Percentiles rank a stretch among this genome's conserved stretches.
phyloP scores from a whole-genome alignment of 1,140 invertebrate genomes.

The Octopus bimaculoides region DNA sequence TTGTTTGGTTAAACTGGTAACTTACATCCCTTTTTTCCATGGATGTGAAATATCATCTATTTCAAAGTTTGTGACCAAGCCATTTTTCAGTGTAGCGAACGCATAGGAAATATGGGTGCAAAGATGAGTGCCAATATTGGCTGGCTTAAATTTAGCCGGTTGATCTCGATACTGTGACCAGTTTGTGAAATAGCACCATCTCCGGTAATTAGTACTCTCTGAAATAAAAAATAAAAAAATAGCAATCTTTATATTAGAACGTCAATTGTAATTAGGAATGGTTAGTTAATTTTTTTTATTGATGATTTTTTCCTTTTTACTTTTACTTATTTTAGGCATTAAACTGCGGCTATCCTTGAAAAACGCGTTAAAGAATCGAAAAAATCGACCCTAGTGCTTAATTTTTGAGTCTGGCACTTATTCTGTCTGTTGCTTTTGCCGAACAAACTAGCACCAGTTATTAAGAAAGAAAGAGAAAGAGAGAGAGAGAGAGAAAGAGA shows the following conservation, averaged over 20 bases:
- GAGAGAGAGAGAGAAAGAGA: too few relatives aligned
- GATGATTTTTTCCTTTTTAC: too few relatives aligned
- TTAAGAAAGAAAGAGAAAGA: too few relatives aligned
- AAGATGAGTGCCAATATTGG: conserved; percentile 79
- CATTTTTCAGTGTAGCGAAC: conserved; percentile 71
- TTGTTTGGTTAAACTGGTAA: neutral
- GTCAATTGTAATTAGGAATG: too few relatives aligned
- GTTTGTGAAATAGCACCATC: conserved; percentile 87
- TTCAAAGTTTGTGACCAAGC: conserved; percentile 50
- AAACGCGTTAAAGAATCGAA: too few relatives aligned
- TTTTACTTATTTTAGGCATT: too few relatives aligned
- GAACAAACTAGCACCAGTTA: too few relatives aligned
- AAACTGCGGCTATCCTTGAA: too few relatives aligned
- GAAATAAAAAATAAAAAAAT: neutral
- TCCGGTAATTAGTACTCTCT: neutral
- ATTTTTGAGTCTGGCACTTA: too few relatives aligned
- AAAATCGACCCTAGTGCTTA: too few relatives aligned
- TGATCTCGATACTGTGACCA: conserved; percentile 82
- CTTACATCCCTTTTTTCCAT: conserved; percentile 22
- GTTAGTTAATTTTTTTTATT: too few relatives aligned
- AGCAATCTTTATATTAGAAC: neutral
- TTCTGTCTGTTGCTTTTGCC: too few relatives aligned
- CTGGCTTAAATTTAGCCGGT: conserved; percentile 79
- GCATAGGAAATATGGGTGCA: conserved; percentile 94
- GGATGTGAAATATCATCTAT: conserved; percentile 31